Conservation (phyloP, 2,888 invertebrate species). For the Thera obeliscata region DNA sequence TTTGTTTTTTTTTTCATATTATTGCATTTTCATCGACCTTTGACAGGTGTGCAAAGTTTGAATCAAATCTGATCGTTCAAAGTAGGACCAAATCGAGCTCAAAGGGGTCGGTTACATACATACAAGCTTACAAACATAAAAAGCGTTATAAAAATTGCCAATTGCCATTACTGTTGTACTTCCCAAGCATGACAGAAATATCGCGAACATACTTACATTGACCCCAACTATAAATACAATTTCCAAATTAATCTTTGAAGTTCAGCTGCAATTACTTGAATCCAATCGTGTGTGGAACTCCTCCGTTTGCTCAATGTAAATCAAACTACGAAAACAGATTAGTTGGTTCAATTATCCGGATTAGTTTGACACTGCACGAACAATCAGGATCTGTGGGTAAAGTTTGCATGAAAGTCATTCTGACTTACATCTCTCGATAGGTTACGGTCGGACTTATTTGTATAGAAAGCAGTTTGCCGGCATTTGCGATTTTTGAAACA, state of each 20-base stretch:
- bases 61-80: no score
- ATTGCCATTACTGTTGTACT: no score
- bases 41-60: no score
- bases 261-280: slow-evolving; percentile 15
- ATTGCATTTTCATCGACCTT: no score
- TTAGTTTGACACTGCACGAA: slow-evolving; percentile 74
- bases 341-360: slow-evolving; percentile 76
- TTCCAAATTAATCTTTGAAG: slow-evolving; percentile 12
- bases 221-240: background rate
- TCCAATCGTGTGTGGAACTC: slow-evolving; percentile 22
- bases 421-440: slow-evolving; percentile 59
- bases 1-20: no score
- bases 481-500: background rate
- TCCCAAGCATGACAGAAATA: no score
- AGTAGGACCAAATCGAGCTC: no score
- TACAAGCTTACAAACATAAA: no score
- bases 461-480: slow-evolving; percentile 6
- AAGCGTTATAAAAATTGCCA: no score
- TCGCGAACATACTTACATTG: no score
- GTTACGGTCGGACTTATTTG: background rate
- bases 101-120: no score
- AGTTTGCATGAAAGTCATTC: slow-evolving; percentile 78
- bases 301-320: slow-evolving; percentile 45
- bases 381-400: slow-evolving; percentile 63
- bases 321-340: slow-evolving; percentile 69